Conservation (phyloP, 2,113 vertebrate genomes). For the Reinhardtius hippoglossoides region DNA sequence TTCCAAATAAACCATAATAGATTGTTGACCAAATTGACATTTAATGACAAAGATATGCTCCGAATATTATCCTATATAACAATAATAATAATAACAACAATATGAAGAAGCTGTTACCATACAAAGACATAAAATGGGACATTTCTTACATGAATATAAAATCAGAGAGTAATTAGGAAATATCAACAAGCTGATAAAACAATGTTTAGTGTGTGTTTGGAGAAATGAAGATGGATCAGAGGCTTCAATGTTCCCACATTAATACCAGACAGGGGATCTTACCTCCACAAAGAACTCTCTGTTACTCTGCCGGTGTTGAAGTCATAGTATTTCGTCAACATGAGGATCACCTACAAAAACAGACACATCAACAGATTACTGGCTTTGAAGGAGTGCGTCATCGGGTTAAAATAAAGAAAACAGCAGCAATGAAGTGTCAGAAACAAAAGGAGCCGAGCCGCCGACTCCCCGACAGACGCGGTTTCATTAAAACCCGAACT, state of each 20-base stretch:
- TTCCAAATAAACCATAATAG: no score
- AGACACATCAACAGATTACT: conserved; percentile 57
- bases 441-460: conserved; percentile 13
- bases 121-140: background rate
- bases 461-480: conserved; percentile 30
- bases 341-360: conserved; percentile 93
- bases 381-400: background rate
- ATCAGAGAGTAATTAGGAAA: background rate
- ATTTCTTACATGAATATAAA: background rate
- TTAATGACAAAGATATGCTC: no score
- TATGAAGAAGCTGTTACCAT: background rate
- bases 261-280: conserved; percentile 52
- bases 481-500: conserved; percentile 54
- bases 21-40: no score
- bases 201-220: background rate
- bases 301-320: conserved; percentile 95
- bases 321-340: conserved; percentile 96
- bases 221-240: background rate
- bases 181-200: background rate
- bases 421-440: conserved; percentile 16
- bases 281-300: conserved; percentile 97
- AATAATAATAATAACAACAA: no score
- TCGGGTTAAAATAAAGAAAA: conserved; percentile 46
- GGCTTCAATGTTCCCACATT: background rate
- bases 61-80: no score